These are phyloP conservation scores for Acanthurus tractus DNA, from an alignment of 2,797 vertebrate genomes.

Conservation along the genomic window DNA sequence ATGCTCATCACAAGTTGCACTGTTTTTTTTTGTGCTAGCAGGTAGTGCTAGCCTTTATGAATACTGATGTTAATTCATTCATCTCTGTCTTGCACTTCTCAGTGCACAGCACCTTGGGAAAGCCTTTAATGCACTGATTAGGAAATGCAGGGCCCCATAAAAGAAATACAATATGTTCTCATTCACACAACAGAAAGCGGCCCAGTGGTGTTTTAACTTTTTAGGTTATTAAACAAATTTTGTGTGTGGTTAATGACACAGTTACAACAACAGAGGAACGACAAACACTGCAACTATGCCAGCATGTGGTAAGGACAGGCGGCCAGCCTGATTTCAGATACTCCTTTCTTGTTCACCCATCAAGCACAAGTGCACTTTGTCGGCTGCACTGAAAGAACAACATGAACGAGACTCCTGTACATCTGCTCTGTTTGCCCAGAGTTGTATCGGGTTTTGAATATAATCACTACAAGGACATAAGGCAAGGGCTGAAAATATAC, in stretches of 20 bases:
- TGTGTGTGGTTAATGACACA: not conserved
- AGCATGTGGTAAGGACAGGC: constrained; percentile 5
- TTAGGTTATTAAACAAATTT: not conserved
- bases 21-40: constrained; percentile 2
- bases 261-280: not conserved
- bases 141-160: not conserved
- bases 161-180: not conserved
- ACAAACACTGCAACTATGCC: not conserved
- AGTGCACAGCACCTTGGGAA: not conserved
- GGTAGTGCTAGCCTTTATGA: not conserved
- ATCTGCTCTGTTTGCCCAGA: not conserved
- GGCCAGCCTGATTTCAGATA: not conserved
- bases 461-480: not conserved
- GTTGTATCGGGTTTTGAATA: not conserved
- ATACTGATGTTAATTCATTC: not conserved
- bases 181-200: constrained; percentile 12
- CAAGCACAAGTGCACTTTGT: constrained; percentile 39
- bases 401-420: not conserved
- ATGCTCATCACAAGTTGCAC: constrained; percentile 7
- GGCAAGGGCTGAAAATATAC: not conserved
- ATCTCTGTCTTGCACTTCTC: constrained; percentile 6
- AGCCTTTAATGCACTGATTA: constrained; percentile 20
- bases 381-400: constrained; percentile 13
- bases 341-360: not conserved
- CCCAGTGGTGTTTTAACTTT: constrained; percentile 2